These are phyloP conservation scores for Aleiodes leptofemur DNA, from an alignment of 2,888 invertebrate genomes.

Conservation along the genomic window DNA sequence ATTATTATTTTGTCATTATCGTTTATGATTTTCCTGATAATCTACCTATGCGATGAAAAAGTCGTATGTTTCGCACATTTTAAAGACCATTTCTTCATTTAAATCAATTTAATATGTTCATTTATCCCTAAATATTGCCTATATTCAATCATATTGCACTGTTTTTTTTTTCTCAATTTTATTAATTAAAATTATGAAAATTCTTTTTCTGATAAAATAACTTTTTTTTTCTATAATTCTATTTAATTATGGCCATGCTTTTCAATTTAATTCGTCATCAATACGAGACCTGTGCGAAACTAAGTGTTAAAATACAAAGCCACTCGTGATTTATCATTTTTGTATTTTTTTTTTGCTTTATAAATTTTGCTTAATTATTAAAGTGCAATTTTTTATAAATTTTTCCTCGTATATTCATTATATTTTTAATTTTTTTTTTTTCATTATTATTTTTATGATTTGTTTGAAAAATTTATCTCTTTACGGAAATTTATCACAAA, in stretches of 20 bases:
- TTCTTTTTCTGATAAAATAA: background rate
- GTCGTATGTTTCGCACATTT: background rate
- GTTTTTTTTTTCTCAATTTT: background rate
- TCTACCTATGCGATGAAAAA: slow-evolving; percentile 23
- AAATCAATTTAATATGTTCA: slow-evolving; percentile 1
- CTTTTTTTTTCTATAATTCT: slow-evolving; percentile 1
- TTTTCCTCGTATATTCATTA: too few relatives aligned
- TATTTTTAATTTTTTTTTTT: too few relatives aligned
- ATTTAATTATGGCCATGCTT: slow-evolving; percentile 10
- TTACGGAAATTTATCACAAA: slow-evolving; percentile 55
- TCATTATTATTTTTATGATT: background rate
- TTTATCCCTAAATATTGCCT: background rate
- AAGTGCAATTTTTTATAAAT: slow-evolving; percentile 8
- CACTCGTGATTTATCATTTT: slow-evolving; percentile 5
- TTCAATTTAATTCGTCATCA: slow-evolving; percentile 7
- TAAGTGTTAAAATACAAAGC: background rate
- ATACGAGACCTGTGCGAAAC: slow-evolving; percentile 30
- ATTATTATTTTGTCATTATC: slow-evolving; percentile 1
- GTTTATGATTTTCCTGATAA: background rate
- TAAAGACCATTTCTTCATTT: background rate
- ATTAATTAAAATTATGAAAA: background rate
- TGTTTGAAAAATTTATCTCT: slow-evolving; percentile 16
- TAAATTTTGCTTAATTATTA: slow-evolving; percentile 20
- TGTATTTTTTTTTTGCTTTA: slow-evolving; percentile 7
- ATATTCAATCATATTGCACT: background rate